Base-by-base conservation (phyloP, 2,797 vertebrate species). In the Petrocephalus schoutedeni region DNA sequence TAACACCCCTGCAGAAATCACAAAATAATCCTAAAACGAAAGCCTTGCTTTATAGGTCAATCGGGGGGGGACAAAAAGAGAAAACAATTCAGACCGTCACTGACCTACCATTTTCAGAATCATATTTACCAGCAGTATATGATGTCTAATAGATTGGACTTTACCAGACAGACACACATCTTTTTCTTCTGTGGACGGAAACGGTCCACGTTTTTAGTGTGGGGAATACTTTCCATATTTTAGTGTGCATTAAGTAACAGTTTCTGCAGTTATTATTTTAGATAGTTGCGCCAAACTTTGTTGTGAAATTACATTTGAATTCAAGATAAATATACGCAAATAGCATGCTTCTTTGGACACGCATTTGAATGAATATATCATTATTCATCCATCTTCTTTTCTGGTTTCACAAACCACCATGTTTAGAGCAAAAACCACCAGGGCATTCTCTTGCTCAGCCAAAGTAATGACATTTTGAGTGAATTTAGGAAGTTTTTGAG, bases 1-100 rank as follows among this genome's bases (percentile, higher is more conserved):
- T 92, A 99, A 91, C 85, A 98, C 98, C 88, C 98, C 98, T 99
- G 94, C 71, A 0, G 57, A 53, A 32, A 57, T 6, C 71, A 77
- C 7, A 77, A 49, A n/a, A 49, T 45, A 45, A 21, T 9, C 74
- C 41, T 80, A 41, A 61, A 58, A 58, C 7, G 16, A 61, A 59
- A 32, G 3, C 28, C 56, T 58, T 58, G 32, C 53, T 58, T 86
- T 85, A 16, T 10, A 21, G 67, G 16, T 71, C 64, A 67, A 10
- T 67, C 28, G 12, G 10, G 28, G 32, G 10, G 28, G 32, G 5
- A 77, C 2, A 45, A 45, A 41, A 45, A 56, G 12, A 56, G 8
- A n/a, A n/a, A n/a, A 4, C 41, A 21, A n/a, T 21, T 19, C 49
- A 21, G 1, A 21, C 36, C 16, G 19, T 8, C 19, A 16, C 7